A percentile compares a stretch with the other conserved stretches of the same genome.
Evolutionary conservation across 1,140 invertebrate genomes (phyloP).

Genomic region (Trichonephila clavipes): DNA sequence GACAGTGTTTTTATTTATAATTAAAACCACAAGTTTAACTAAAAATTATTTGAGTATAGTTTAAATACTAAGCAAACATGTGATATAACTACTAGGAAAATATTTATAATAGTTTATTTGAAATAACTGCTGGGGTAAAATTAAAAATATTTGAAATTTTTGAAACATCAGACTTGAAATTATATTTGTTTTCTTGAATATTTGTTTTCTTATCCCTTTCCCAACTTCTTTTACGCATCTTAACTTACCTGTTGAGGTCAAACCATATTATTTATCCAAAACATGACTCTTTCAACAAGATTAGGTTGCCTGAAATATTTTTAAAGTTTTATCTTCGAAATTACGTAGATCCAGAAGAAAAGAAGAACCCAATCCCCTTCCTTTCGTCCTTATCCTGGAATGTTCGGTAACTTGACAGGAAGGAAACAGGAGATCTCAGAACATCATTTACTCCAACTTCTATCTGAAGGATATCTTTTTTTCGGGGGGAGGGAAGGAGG

Average conservation of each 20-base stretch:
- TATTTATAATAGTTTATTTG: too few species aligned
- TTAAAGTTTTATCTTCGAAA: not conserved
- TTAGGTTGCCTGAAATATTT: not conserved
- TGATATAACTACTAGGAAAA: too few species aligned
- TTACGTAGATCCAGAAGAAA: not conserved
- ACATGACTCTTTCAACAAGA: not conserved
- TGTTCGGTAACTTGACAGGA: conserved; percentile 46
- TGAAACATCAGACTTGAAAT: too few species aligned
- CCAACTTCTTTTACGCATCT: not conserved
- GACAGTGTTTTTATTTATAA: too few species aligned
- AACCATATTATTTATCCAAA: not conserved
- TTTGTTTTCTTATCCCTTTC: too few species aligned
- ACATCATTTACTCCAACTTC: conserved; percentile 8
- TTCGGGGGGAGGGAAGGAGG: not conserved
- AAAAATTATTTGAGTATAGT: too few species aligned
- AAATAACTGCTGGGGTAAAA: too few species aligned
- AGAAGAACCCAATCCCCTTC: not conserved
- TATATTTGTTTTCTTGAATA: too few species aligned
- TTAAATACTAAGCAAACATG: too few species aligned
- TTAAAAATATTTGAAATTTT: too few species aligned
- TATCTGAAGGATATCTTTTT: not conserved
- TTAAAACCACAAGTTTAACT: too few species aligned
- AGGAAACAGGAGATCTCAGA: conserved; percentile 33
- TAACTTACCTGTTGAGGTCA: not conserved
- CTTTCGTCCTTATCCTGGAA: conserved; percentile 5